phyloP scores from a whole-genome alignment of 2,113 vertebrate species.

The Lamprologus ornatipinnis region DNA sequence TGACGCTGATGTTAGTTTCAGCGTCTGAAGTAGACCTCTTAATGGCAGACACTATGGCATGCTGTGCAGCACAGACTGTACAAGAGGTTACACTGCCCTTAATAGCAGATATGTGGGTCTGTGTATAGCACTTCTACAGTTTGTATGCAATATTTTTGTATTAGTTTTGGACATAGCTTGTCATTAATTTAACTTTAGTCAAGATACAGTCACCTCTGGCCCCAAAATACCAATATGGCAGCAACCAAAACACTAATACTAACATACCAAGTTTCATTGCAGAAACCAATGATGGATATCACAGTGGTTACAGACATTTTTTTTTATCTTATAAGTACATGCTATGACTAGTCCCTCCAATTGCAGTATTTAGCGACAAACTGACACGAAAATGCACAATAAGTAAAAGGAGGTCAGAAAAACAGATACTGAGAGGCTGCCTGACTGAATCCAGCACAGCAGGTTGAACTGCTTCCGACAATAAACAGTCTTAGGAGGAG shows the following conservation, averaged over 20 bases:
- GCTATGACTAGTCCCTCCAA: background rate
- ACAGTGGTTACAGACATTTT: background rate
- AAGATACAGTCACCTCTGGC: background rate
- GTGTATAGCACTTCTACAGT: background rate
- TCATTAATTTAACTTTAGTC: background rate
- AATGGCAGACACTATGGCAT: background rate
- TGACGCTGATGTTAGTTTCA: background rate
- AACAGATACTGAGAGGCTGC: background rate
- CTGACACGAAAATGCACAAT: background rate
- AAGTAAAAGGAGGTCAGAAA: background rate
- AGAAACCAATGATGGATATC: background rate
- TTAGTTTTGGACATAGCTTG: background rate
- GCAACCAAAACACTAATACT: background rate
- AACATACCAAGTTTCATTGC: background rate
- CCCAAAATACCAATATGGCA: background rate
- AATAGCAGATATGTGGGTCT: background rate
- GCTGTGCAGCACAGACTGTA: background rate
- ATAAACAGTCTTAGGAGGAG: background rate
- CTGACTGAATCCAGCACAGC: background rate
- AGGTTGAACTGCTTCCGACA: slow-evolving; percentile 16
- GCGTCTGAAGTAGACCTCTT: background rate
- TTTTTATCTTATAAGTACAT: background rate
- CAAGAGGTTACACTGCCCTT: background rate
- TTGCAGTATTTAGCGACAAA: background rate
- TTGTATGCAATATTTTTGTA: background rate